Evolutionary conservation across 2,888 invertebrate genomes (phyloP).

Genomic region (Cenopis cana): DNA sequence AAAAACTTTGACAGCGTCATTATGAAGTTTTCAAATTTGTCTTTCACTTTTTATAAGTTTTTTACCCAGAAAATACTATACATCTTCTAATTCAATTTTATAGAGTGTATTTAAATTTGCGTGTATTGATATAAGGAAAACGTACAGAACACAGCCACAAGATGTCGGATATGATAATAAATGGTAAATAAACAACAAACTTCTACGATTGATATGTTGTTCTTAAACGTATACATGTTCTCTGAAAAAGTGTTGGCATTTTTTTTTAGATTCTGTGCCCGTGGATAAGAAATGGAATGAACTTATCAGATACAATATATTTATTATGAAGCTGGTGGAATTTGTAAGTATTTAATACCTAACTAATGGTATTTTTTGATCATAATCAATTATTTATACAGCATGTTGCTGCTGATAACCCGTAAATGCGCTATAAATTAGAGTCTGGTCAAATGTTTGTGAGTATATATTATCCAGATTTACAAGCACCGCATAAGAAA

Average conservation of each 20-base stretch:
- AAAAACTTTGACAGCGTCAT: constrained; percentile 1
- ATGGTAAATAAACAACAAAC: constrained; percentile 59
- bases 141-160: constrained; percentile 42
- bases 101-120: background rate
- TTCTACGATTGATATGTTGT: background rate
- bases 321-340: constrained; percentile 79
- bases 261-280: constrained; percentile 74
- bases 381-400: no score
- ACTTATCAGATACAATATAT: constrained; percentile 78
- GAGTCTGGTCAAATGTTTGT: background rate
- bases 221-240: background rate
- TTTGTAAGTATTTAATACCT: constrained; percentile 76
- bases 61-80: background rate
- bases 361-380: no score
- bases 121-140: background rate
- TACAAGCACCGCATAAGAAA: background rate
- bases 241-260: no score
- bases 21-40: background rate
- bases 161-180: constrained; percentile 82
- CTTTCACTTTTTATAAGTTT: background rate
- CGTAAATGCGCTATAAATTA: background rate
- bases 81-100: background rate
- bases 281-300: constrained; percentile 80
- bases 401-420: no score
- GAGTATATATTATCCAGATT: background rate